These are phyloP conservation scores for Meda fulgida DNA, from an alignment of 2,797 vertebrate genomes.

Conservation along the genomic window DNA sequence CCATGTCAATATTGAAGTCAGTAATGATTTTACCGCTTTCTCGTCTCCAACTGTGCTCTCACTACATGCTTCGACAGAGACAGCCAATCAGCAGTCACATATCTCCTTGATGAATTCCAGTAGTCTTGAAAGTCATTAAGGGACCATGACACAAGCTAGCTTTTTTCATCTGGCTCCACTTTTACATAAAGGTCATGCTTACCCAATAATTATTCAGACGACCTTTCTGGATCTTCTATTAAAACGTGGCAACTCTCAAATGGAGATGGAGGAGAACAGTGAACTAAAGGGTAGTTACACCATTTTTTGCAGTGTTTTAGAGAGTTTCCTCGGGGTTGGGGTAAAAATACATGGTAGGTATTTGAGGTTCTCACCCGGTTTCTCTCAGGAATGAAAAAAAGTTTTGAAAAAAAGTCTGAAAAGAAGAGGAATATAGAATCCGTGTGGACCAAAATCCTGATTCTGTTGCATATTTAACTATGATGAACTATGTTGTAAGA, in stretches of 20 bases:
- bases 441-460: neutral
- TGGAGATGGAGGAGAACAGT: constrained; percentile 27
- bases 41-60: neutral
- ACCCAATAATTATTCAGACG: constrained; percentile 73
- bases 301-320: constrained; percentile 30
- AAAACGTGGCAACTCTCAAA: constrained; percentile 59
- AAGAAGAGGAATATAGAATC: neutral
- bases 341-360: neutral
- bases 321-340: neutral
- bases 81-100: constrained; percentile 26
- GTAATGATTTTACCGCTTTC: neutral
- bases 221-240: constrained; percentile 74
- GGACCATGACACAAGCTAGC: constrained; percentile 44
- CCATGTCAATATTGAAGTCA: constrained; percentile 32
- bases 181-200: constrained; percentile 74
- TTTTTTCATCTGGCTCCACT: constrained; percentile 56
- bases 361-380: constrained; percentile 2
- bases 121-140: constrained; percentile 59
- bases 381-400: neutral
- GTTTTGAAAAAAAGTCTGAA: neutral
- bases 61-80: constrained; percentile 15
- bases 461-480: neutral
- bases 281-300: constrained; percentile 37
- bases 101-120: constrained; percentile 38
- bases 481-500: neutral